Base-by-base conservation (phyloP, 2,888 invertebrate species). In the Melangyna quadrimaculata region DNA sequence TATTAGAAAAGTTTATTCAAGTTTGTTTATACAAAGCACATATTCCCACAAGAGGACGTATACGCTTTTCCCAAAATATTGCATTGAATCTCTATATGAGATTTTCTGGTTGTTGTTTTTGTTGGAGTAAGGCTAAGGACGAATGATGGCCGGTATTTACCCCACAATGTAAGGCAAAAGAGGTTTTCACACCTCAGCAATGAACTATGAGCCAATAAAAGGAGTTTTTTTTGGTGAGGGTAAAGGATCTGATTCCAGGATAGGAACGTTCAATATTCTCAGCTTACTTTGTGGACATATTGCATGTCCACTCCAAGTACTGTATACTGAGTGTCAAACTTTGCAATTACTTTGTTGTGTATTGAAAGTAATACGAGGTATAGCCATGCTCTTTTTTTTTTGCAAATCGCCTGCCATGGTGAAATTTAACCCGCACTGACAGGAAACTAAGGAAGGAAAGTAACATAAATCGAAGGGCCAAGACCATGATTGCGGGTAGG, bases 1-100 rank as follows among this genome's bases (percentile, higher is more conserved):
- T 48, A 79, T 79, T 59, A 79, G 32, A 59, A 24, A 48, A 57
- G 32, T 65, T 48, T 37, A 63, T 45, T 37, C 19, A 37, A 48
- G 45, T 65, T 61, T 51, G 7, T 61, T 10, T 43, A 24, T 29
- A 65, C 14, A 40, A 65, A 45, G 40, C 43, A 45, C 43, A 43
- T 17, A 14, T n/a, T n/a, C 40, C 10, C 24, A 40, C 14, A 22
- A 29, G 19, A 29, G 19, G 12, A n/a, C 17, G 43, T 43, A 12
- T 2, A 14, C 14, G n/a, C 17, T 43, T 40, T 29, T 29, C 27
- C 24, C 0, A 27, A 40, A 61, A 24, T 24, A 57, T 22, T 57
- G 32, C 57, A 35, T 59, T 19, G 10, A 14, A 14, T 14, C 1
- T 14, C 1, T 8, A 22, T 35, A 37, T 14, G 14, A 37, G 14